Conservation (phyloP, 2,113 vertebrate genomes). For the Puntigrus tetrazona region DNA sequence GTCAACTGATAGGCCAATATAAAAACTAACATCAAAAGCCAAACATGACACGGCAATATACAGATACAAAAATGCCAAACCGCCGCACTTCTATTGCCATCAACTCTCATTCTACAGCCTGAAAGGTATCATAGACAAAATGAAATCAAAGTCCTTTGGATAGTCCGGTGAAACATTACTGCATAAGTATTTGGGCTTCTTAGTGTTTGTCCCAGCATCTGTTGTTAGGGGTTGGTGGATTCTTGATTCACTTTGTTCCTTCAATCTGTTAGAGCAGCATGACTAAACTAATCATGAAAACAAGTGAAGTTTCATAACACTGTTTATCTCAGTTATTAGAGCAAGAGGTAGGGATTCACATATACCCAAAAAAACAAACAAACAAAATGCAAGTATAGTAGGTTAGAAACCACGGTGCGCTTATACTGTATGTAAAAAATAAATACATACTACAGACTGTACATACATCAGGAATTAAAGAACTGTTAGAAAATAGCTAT, state of each 20-base stretch:
- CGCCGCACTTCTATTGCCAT: conserved; percentile 52
- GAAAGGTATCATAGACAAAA: conserved; percentile 20
- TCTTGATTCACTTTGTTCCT: background rate
- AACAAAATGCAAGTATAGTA: conserved; percentile 41
- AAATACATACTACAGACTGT: conserved; percentile 75
- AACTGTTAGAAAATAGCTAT: conserved; percentile 79
- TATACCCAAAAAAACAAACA: conserved; percentile 36
- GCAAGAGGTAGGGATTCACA: conserved; percentile 59
- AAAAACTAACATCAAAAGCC: conserved; percentile 35
- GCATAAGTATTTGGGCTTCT: conserved; percentile 26
- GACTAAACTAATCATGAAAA: conserved; percentile 42
- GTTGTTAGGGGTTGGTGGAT: conserved; percentile 1
- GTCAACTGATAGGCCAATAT: conserved; percentile 34
- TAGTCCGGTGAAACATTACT: conserved; percentile 43
- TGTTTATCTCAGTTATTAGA: conserved; percentile 49
- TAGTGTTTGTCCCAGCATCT: conserved; percentile 30
- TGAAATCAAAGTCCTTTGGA: conserved; percentile 30
- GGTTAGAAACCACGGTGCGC: conserved; percentile 61
- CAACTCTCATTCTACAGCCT: conserved; percentile 2
- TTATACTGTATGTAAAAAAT: conserved; percentile 73
- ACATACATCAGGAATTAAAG: conserved; percentile 77
- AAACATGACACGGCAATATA: conserved; percentile 32
- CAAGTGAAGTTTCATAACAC: conserved; percentile 43
- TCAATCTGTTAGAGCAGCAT: conserved; percentile 46
- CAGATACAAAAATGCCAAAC: conserved; percentile 61